These are phyloP conservation scores for Pterocles burchelli DNA, from an alignment of 2,113 vertebrate species.

Conservation along the genomic window DNA sequence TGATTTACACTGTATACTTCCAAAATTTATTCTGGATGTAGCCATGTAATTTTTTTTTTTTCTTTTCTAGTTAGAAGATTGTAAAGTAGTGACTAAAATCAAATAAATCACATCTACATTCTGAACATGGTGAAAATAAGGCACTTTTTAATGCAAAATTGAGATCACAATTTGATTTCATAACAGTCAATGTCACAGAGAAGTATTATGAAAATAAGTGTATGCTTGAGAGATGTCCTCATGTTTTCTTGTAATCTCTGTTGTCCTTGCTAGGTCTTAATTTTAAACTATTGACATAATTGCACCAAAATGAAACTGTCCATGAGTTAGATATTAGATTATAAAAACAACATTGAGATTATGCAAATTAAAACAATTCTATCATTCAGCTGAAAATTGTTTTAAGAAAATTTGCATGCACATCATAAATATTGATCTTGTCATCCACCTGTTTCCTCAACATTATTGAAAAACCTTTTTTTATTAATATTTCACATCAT, in stretches of 20 bases:
- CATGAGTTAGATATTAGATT: neutral
- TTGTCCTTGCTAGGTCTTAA: neutral
- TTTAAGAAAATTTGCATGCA: neutral
- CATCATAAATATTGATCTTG: neutral
- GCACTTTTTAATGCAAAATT: neutral
- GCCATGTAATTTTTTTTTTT: fast-evolving
- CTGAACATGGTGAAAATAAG: neutral
- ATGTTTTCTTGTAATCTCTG: neutral
- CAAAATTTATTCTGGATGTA: neutral
- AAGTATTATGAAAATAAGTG: neutral
- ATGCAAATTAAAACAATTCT: neutral
- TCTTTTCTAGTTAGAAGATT: neutral
- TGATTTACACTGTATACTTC: neutral
- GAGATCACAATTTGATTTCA: neutral
- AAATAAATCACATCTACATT: neutral
- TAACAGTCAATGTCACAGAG: neutral
- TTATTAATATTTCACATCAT: neutral
- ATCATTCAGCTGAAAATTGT: neutral
- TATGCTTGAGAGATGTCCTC: neutral
- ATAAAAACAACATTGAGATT: neutral
- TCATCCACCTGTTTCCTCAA: neutral
- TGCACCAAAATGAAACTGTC: neutral
- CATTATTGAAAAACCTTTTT: neutral
- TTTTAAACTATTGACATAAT: neutral
- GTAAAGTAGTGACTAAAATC: neutral